phyloP scores from a whole-genome alignment of 2,113 vertebrate species.

The Equus quagga region DNA sequence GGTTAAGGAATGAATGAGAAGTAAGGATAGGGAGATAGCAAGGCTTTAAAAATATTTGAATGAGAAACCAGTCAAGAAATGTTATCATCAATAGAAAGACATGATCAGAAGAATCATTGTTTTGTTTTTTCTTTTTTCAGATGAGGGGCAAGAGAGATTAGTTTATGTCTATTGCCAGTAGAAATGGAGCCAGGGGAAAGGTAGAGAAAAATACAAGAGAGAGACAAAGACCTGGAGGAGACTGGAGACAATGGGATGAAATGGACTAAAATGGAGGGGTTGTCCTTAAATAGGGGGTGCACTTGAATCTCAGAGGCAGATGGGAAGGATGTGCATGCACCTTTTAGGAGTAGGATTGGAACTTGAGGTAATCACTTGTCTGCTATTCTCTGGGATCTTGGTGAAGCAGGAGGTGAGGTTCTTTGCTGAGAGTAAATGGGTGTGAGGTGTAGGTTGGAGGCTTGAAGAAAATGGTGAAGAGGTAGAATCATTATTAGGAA shows the following conservation, averaged over 20 bases:
- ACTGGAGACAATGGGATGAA: not conserved
- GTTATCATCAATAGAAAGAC: not conserved
- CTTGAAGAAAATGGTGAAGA: not conserved
- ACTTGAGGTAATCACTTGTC: not conserved
- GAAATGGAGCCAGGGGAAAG: not conserved
- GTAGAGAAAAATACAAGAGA: not conserved
- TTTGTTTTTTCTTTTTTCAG: not conserved
- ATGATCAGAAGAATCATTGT: not conserved
- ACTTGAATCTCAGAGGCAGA: not conserved
- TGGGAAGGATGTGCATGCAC: not conserved
- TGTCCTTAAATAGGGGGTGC: not conserved
- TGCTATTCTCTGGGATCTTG: not conserved
- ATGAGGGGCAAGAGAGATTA: not conserved
- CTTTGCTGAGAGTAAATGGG: not conserved
- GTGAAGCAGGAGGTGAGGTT: not conserved
- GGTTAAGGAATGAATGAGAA: not conserved
- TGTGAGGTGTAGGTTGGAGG: not conserved
- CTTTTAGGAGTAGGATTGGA: not conserved
- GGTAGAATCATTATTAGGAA: not conserved
- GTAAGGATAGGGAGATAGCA: not conserved
- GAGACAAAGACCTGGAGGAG: not conserved
- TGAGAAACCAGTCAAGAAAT: not conserved
- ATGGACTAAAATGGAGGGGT: not conserved
- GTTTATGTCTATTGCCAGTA: not conserved
- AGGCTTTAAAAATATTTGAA: not conserved